Evolutionary conservation across 2,888 invertebrate species (phyloP), one percentile per base, ranked within the genome.

Genomic region (Eilema depressum): DNA sequence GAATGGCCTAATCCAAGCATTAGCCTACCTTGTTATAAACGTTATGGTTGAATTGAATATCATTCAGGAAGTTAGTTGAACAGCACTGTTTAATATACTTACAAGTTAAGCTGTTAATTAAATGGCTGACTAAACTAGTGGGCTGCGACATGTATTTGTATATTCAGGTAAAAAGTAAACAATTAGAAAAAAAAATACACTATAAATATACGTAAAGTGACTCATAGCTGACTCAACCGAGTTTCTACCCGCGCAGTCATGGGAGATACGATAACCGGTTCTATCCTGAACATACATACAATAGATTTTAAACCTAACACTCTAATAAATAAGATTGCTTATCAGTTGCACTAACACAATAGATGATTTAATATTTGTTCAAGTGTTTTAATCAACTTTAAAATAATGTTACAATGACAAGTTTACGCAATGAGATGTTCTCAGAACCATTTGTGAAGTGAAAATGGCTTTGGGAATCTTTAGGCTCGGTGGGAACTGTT

Each of bases 331-430:
- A 71, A 60, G 53, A 17, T 61, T 57, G 8, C 25, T 57, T 68
- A 67, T 68, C 20, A 0, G 28, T 26, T 20, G 0, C 12, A 25
- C 10, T 11, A 47, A 57, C 10, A 12, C 37, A 71, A 69, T 23
- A 23, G 5, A 67, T 79, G 78, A 74, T 25, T 66, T 65, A 70
- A 30, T 80, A 65, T 80, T 75, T 80, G 63, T 10, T 70, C 80
- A 80, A 79, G 66, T 80, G 80, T 28, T 60, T 63, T 11, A 53
- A 63, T 63, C 41, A 63, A 63, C 25, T 63, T 63, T 41, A 41
- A 63, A 63, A 63, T 63, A 41, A 63, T 37, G 33, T 63, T 63
- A 41, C 17, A 63, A 26, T 41, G 26, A 73, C 71, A 57, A 65
- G 25, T n/a, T 26, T 53, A 64, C 8, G 59, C 26, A 53, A 53